These are phyloP conservation scores for Drosophila dunni DNA, from an alignment of 1,140 invertebrate species.

Conservation along the genomic window DNA sequence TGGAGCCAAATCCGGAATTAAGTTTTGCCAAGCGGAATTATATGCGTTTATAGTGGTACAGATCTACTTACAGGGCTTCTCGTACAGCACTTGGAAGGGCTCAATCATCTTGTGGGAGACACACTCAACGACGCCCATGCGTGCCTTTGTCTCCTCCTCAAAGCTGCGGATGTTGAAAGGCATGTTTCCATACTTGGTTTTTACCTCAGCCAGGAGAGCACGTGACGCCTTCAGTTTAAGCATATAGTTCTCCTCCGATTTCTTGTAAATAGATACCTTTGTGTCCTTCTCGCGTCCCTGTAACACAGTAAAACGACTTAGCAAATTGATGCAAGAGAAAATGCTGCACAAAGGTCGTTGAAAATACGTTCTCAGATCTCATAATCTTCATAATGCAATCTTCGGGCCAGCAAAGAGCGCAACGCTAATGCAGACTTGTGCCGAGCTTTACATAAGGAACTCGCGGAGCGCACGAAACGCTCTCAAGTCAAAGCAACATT, in stretches of 20 bases:
- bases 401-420: constrained; percentile 42
- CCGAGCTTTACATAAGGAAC: constrained; percentile 22
- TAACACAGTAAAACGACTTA: constrained; percentile 35
- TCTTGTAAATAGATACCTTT: constrained; percentile 98
- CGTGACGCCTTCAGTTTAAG: constrained; percentile 98
- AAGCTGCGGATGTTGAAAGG: constrained; percentile 95
- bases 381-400: constrained; percentile 77
- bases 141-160: constrained; percentile 98
- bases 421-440: constrained; percentile 36
- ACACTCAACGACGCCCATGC: constrained; percentile 99
- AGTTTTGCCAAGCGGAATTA: constrained; percentile 50
- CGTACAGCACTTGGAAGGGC: constrained; percentile 95
- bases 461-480: constrained; percentile 39
- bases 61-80: constrained; percentile 86
- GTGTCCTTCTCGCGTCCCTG: constrained; percentile 96
- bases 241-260: constrained; percentile 98
- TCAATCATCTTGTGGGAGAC: constrained; percentile 98
- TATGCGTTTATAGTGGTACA: no score
- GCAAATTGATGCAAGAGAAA: neutral
- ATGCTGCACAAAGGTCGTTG: neutral
- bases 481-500: constrained; percentile 26
- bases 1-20: constrained; percentile 77
- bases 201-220: constrained; percentile 96
- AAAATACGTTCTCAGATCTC: constrained; percentile 78
- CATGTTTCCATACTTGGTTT: constrained; percentile 97